Conservation (phyloP, 2,113 vertebrate species). For the Dicentrarchus labrax region DNA sequence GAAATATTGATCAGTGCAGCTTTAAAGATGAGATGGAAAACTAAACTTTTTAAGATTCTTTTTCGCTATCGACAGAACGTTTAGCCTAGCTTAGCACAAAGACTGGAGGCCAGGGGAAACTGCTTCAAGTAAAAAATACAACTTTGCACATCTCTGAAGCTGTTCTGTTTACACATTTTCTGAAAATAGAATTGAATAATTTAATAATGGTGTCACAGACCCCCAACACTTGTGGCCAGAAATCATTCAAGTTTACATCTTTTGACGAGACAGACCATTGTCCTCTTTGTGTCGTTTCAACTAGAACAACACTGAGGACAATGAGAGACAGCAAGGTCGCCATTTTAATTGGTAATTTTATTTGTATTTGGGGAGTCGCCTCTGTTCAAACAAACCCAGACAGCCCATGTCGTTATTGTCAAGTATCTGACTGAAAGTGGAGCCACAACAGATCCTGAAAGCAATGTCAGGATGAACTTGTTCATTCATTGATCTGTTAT, state of each 20-base stretch:
- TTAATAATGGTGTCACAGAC: too few species aligned
- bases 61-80: background rate
- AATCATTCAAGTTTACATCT: background rate
- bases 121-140: background rate
- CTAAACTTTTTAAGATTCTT: too few species aligned
- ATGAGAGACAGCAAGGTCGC: constrained; percentile 29
- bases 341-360: constrained; percentile 46
- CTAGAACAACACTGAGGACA: constrained; percentile 31
- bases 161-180: background rate
- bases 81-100: background rate
- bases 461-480: constrained; percentile 4
- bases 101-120: background rate
- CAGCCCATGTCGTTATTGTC: background rate
- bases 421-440: constrained; percentile 9
- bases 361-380: constrained; percentile 35
- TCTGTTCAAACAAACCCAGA: constrained; percentile 29
- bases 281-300: constrained; percentile 24
- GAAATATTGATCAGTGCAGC: too few species aligned
- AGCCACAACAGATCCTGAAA: constrained; percentile 6
- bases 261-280: background rate
- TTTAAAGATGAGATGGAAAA: too few species aligned
- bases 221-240: background rate
- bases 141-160: background rate
- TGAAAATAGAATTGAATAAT: background rate
- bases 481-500: too few species aligned